Evolutionary conservation across 2,888 invertebrate genomes (phyloP).

Genomic region (Drosophila conformis): DNA sequence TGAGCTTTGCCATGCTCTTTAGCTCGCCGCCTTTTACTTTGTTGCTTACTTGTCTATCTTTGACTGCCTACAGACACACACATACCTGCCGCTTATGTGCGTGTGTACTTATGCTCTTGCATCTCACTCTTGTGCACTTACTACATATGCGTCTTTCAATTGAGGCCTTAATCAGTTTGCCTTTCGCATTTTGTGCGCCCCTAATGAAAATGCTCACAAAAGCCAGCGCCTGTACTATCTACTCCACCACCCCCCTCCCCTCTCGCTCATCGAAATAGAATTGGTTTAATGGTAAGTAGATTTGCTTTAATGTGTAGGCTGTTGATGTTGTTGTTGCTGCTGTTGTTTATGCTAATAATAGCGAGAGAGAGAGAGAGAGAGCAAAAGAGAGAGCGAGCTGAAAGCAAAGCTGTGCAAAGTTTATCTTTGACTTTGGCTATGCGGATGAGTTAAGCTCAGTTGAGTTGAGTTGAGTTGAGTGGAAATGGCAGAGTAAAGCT

Average conservation of each 20-base stretch:
- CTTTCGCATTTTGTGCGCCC: slow-evolving; percentile 69
- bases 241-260: too few relatives aligned
- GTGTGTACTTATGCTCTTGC: slow-evolving; percentile 26
- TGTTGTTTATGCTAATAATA: slow-evolving; percentile 43
- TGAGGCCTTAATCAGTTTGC: slow-evolving; percentile 77
- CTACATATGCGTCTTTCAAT: slow-evolving; percentile 49
- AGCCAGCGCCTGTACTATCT: slow-evolving; percentile 12
- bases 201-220: slow-evolving; percentile 60
- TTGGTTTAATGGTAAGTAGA: slow-evolving; percentile 78
- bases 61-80: background rate
- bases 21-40: slow-evolving; percentile 6
- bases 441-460: slow-evolving; percentile 43
- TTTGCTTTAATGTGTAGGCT: slow-evolving; percentile 60
- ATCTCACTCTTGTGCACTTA: slow-evolving; percentile 36
- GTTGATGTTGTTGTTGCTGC: slow-evolving; percentile 27
- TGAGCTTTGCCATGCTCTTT: slow-evolving; percentile 53
- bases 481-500: slow-evolving; percentile 57
- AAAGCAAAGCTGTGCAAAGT: slow-evolving; percentile 28
- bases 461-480: slow-evolving; percentile 32
- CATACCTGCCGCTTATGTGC: slow-evolving; percentile 8
- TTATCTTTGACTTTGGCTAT: slow-evolving; percentile 48
- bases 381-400: slow-evolving; percentile 8
- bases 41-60: slow-evolving; percentile 18
- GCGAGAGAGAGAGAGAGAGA: background rate
- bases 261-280: slow-evolving; percentile 43